Evolutionary conservation across 92 coral and sea anemone genomes (phyloP), one percentile per base, ranked within the genome.

Genomic region (Porites lobata): DNA sequence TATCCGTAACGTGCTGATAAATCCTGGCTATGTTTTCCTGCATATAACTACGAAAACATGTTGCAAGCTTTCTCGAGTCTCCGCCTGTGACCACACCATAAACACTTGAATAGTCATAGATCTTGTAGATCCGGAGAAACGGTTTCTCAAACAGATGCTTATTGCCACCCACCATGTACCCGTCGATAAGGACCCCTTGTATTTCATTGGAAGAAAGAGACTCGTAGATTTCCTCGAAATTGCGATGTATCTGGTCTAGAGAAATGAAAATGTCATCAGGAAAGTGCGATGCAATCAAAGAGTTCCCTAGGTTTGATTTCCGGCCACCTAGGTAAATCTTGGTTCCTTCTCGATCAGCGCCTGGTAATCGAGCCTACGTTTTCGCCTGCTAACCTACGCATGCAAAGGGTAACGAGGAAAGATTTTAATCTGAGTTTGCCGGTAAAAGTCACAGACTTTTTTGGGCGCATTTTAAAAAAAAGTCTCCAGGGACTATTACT

Each of bases 101-200:
- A 1, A 84, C 92, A 7, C 92, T 79, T 5, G 90, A 78, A 61
- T 92, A 78, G 84, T 94, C 97, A 83, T 94, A 94, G 10, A 92
- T 84, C 43, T 38, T 83, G 74, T 89, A 83, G 47, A 94, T 90
- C 21, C 98, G 85, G 6, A 93, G 81, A 38, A 84, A 85, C 6
- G 89, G 76, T 18, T 93, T 91, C 64, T 95, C 91, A 70, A 95
- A 95, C 68, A 95, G 80, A 22, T 93, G 86, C 51, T 76, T 91
- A 15, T 89, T 91, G 85, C 94, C 91, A 13, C 98, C 96, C 21
- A 93, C 81, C 51, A 89, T 89, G 72, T 90, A 91, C 8, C 89
- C 90, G 65, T 95, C 98, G 50, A 95, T 75, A 54, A 95, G 90
- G 72, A 92, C 96, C 9, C 95, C 98, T 8, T 75, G 38, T 38